Conservation (phyloP, 2,113 vertebrate genomes). For the Cryptotis parvus region DNA sequence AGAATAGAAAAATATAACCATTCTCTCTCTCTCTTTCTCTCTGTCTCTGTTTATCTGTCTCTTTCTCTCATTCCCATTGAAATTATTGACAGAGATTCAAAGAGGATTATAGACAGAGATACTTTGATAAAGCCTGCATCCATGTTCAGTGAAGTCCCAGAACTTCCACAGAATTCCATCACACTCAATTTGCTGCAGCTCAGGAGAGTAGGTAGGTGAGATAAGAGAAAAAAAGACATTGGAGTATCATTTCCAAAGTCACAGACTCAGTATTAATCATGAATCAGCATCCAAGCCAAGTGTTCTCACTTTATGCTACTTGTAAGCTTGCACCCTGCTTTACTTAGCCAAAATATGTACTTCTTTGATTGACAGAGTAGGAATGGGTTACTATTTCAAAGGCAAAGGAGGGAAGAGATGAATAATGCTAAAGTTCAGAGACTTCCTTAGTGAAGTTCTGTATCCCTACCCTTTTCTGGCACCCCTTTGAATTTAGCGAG, state of each 20-base stretch:
- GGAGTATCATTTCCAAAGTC: background rate
- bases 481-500: background rate
- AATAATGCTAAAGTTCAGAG: background rate
- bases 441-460: background rate
- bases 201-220: background rate
- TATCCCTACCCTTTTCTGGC: background rate
- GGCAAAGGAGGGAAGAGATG: background rate
- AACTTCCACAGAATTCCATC: background rate
- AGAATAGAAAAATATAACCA: too few relatives aligned
- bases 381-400: conserved; percentile 1
- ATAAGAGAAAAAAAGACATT: background rate
- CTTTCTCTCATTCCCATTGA: background rate
- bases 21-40: background rate
- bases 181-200: background rate
- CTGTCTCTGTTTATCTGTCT: background rate
- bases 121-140: rapidly evolving
- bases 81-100: background rate
- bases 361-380: conserved; percentile 3
- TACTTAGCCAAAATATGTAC: background rate
- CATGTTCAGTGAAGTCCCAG: background rate
- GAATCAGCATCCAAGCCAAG: background rate
- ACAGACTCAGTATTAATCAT: background rate
- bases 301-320: background rate
- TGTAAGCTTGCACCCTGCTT: background rate
- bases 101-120: too few relatives aligned